Base-by-base conservation (phyloP, 2,888 invertebrate species). In the Mylabris sibirica region DNA sequence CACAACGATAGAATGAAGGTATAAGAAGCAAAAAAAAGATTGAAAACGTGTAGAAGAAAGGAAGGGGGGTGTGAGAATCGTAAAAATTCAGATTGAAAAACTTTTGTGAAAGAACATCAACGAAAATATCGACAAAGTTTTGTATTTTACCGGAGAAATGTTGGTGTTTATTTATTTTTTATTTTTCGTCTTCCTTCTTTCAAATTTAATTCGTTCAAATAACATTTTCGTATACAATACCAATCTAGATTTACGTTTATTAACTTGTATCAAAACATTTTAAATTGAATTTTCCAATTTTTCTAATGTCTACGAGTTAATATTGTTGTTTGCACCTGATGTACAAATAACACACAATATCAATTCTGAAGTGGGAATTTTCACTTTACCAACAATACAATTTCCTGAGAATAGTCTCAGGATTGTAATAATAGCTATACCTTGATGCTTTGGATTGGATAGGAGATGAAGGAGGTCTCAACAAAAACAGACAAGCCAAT, bases 51-150 rank as follows among this genome's bases (percentile, higher is more conserved):
- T 38, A 38, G 38, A 12, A n/a, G n/a, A n/a, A n/a, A n/a, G n/a
- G 38, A 38, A 14, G 11, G 11, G 14, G 38, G 38, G 35, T 9
- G 38, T 44, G 26, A 17, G 63, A 38, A 20, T 61, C 62, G 63
- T 66, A 71, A 70, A 70, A 71, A 73, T 74, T 72, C 65, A 75
- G 70, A 75, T 75, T 74, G 71, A 73, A 74, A 75, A 75, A 72
- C 49, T 75, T 75, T 70, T 63, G 14, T 44, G 17, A 66, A 41
- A 26, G 60, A 61, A 60, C 60, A 68, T 49, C 17, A 38, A 59
- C 26, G 44, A 68, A 38, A 62, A 60, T 63, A 63, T 59, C 30
- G 49, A 61, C 44, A 44, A 44, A 44, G n/a, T 59, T 30, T 59
- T 24, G 22, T 12, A 5, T 59, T 0, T 59, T 22, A 59, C n/a